Evolutionary conservation across 2,113 vertebrate species (phyloP).

Genomic region (Nycticebus coucang): DNA sequence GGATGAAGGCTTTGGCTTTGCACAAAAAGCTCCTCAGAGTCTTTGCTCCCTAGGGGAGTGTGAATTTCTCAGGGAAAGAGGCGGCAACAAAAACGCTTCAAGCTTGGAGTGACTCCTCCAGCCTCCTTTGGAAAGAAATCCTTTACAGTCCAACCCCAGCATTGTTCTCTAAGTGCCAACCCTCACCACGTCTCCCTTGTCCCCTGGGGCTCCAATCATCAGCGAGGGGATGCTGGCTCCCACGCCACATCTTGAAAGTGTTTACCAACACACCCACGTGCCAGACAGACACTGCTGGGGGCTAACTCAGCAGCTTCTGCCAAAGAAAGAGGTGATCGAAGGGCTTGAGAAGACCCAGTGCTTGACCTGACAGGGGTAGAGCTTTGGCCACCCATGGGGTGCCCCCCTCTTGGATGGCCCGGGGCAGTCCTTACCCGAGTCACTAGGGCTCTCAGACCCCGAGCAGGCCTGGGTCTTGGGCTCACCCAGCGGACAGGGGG

Average conservation of each 20-base stretch:
- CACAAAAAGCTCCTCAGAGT: conserved; percentile 64
- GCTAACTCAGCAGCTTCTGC: conserved; percentile 63
- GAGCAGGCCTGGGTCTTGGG: conserved; percentile 93
- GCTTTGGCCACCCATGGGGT: conserved; percentile 64
- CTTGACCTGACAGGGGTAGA: conserved; percentile 35
- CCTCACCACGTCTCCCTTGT: conserved; percentile 67
- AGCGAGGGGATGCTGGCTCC: conserved; percentile 66
- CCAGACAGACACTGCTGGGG: conserved; percentile 77
- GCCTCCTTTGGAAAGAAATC: conserved; percentile 44
- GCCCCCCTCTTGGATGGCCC: conserved; percentile 36
- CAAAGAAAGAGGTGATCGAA: conserved; percentile 44
- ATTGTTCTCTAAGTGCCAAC: conserved; percentile 50
- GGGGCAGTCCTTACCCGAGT: conserved; percentile 92
- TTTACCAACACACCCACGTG: conserved; percentile 81
- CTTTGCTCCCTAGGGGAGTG: conserved; percentile 46
- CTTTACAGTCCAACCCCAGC: conserved; percentile 56
- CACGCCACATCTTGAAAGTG: conserved; percentile 76
- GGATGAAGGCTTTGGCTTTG: conserved; percentile 40
- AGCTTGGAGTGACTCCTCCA: neutral
- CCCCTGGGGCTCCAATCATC: conserved; percentile 70
- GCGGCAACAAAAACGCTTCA: conserved; percentile 39
- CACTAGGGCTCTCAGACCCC: conserved; percentile 94
- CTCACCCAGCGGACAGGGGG: conserved; percentile 88
- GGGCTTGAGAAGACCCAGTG: conserved; percentile 33
- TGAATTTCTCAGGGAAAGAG: conserved; percentile 64